phyloP scores from a whole-genome alignment of 2,888 invertebrate genomes.

The Drosophila emarginata region DNA sequence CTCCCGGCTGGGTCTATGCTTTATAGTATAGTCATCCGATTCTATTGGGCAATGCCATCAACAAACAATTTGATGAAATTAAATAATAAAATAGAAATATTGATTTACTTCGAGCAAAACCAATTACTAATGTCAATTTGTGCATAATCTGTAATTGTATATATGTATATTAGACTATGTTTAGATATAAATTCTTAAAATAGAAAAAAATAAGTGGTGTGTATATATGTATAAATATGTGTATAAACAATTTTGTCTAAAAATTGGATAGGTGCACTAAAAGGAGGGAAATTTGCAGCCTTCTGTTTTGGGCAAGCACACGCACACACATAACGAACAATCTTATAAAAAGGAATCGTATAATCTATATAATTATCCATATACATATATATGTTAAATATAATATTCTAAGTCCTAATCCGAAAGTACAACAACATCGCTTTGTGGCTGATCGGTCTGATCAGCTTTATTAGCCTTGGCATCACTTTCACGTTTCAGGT shows the following conservation, averaged over 20 bases:
- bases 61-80: no score
- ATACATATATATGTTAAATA: conserved; percentile 1
- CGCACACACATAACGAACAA: neutral
- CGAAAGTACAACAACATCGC: neutral
- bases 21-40: no score
- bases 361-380: neutral
- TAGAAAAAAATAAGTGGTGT: neutral
- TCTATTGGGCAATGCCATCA: no score
- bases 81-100: neutral
- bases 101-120: neutral
- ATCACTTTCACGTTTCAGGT: conserved; percentile 77
- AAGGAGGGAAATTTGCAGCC: neutral
- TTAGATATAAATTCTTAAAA: neutral
- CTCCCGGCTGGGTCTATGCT: no score
- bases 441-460: neutral
- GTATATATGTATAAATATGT: neutral
- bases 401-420: neutral
- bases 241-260: neutral
- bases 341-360: neutral
- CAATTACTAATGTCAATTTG: neutral
- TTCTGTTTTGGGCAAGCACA: neutral
- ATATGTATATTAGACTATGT: neutral
- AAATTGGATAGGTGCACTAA: neutral
- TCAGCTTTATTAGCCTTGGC: conserved; percentile 22
- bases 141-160: neutral